phyloP scores from a whole-genome alignment of 2,888 invertebrate species.

The Diarsia rubi region DNA sequence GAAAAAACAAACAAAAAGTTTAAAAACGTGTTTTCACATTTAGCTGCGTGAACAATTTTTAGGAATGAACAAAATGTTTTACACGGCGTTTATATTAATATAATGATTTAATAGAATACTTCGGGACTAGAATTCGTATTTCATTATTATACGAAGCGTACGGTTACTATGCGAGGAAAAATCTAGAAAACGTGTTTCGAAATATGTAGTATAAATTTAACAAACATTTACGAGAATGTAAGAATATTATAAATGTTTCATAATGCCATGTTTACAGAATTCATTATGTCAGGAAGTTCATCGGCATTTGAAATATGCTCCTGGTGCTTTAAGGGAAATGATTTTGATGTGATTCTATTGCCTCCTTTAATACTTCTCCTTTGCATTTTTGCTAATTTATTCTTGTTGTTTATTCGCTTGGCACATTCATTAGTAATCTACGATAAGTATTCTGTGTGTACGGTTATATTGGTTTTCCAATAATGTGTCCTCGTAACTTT shows the following conservation, averaged over 20 bases:
- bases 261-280: background rate
- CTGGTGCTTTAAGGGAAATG: background rate
- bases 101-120: conserved; percentile 13
- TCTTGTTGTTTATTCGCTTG: background rate
- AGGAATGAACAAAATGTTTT: background rate
- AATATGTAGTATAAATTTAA: too few relatives aligned
- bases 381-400: background rate
- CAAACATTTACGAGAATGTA: background rate
- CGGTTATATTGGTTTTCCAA: background rate
- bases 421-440: background rate
- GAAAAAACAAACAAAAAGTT: background rate
- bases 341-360: background rate
- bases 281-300: background rate
- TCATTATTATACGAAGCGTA: background rate
- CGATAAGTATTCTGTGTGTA: background rate
- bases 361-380: background rate
- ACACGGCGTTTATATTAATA: background rate
- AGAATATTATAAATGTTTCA: background rate
- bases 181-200: background rate
- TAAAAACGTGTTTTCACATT: background rate
- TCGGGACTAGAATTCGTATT: conserved; percentile 20
- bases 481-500: background rate
- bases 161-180: background rate
- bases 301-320: background rate
- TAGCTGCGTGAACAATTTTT: background rate